These are phyloP conservation scores for Platorchestia sp. DNA, from an alignment of 1,140 invertebrate species.

Conservation along the genomic window DNA sequence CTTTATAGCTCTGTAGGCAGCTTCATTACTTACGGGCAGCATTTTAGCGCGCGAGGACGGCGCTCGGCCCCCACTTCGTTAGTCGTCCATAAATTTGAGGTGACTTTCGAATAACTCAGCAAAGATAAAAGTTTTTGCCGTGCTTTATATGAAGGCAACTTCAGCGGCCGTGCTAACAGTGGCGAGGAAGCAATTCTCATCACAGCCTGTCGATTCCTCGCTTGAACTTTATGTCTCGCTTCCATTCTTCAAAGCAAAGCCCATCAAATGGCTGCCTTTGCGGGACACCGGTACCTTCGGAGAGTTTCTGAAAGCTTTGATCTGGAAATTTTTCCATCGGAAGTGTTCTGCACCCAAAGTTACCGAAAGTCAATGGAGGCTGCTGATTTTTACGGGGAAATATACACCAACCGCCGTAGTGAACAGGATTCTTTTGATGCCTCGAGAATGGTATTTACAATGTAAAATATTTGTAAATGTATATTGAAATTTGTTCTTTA, in stretches of 20 bases:
- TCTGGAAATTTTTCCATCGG: conserved; percentile 32
- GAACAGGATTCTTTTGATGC: no score
- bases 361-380: background rate
- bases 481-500: no score
- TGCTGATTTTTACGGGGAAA: background rate
- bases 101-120: background rate
- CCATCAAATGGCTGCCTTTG: background rate
- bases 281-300: background rate
- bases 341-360: background rate
- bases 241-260: conserved; percentile 14
- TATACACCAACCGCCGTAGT: background rate
- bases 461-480: no score
- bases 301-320: background rate
- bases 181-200: background rate
- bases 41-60: background rate
- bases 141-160: background rate
- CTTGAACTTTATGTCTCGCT: background rate
- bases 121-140: background rate
- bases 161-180: no score
- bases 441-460: no score
- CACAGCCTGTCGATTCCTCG: background rate
- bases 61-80: background rate
- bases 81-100: background rate
- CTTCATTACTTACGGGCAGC: background rate
- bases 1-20: background rate